A percentile compares a stretch with the other conserved stretches of the same genome.
phyloP scores from a whole-genome alignment of 2,113 vertebrate species.

The Laterallus jamaicensis region DNA sequence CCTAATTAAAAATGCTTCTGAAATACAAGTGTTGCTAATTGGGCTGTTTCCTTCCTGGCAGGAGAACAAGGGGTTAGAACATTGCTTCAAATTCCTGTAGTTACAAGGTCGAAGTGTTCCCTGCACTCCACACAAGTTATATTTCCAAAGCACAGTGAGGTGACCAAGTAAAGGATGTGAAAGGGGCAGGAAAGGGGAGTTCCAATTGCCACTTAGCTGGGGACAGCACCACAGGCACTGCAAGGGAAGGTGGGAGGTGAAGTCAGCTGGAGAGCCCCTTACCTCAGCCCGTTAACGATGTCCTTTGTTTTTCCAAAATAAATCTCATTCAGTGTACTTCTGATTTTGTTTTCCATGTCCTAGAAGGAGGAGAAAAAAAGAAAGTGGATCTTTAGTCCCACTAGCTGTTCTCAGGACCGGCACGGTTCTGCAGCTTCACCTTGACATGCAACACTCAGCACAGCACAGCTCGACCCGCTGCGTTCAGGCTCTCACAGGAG shows the following conservation, averaged over 20 bases:
- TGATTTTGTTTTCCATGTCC: constrained; percentile 99
- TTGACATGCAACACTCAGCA: too few species aligned
- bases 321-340: constrained; percentile 99
- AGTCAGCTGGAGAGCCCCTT: constrained; percentile 1
- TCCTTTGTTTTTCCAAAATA: constrained; percentile 99
- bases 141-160: background rate
- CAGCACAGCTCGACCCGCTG: fast-evolving
- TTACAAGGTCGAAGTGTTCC: background rate
- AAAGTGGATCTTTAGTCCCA: background rate
- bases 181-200: background rate
- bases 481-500: background rate
- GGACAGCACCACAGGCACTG: background rate
- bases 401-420: fast-evolving
- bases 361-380: constrained; percentile 39
- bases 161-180: background rate
- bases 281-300: constrained; percentile 98
- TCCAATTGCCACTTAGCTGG: background rate
- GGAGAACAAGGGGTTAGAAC: background rate
- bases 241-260: too few species aligned
- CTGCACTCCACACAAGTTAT: background rate
- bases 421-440: fast-evolving
- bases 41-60: background rate
- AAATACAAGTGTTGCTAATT: background rate
- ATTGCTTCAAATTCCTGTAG: background rate
- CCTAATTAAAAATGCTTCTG: background rate